Evolutionary conservation across 1,140 invertebrate species (phyloP).

Genomic region (Drosophila seguyi): DNA sequence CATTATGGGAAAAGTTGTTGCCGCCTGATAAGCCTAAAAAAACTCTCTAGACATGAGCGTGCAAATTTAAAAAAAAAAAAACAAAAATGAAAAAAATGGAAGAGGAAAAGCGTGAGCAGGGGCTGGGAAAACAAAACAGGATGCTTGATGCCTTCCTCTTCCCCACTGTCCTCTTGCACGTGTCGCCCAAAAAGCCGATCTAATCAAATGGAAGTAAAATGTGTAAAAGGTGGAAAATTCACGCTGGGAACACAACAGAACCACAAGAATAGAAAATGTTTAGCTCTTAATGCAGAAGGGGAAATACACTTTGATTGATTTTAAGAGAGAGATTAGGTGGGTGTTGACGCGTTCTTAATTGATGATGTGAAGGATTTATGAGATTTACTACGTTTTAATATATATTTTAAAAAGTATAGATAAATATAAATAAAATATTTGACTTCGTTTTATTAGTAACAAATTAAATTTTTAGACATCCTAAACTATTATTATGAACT

Average conservation of each 20-base stretch:
- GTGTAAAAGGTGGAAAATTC: slow-evolving; percentile 83
- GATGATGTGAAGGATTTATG: neutral
- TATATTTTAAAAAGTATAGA: too few relatives aligned
- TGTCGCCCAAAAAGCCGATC: slow-evolving; percentile 76
- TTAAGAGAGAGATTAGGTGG: too few relatives aligned
- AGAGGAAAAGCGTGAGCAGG: slow-evolving; percentile 8
- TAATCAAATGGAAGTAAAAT: slow-evolving; percentile 84
- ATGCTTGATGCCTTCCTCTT: slow-evolving; percentile 54
- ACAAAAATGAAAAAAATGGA: slow-evolving; percentile 5
- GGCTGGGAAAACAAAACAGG: slow-evolving; percentile 70
- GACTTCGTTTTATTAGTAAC: too few relatives aligned
- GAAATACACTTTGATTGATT: slow-evolving; percentile 10
- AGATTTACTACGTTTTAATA: neutral
- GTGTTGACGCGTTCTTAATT: neutral
- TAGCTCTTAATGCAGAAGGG: neutral
- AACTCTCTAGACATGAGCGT: slow-evolving; percentile 74
- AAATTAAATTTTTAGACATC: too few relatives aligned
- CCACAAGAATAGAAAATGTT: slow-evolving; percentile 14
- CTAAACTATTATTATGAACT: too few relatives aligned
- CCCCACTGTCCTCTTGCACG: slow-evolving; percentile 45
- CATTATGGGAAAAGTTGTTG: slow-evolving; percentile 78
- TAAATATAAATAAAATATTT: too few relatives aligned
- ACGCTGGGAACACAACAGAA: slow-evolving; percentile 38
- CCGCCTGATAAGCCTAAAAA: slow-evolving; percentile 68
- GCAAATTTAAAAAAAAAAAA: slow-evolving; percentile 66